phyloP scores from a whole-genome alignment of 2,797 vertebrate genomes.

The Sylvia borin region DNA sequence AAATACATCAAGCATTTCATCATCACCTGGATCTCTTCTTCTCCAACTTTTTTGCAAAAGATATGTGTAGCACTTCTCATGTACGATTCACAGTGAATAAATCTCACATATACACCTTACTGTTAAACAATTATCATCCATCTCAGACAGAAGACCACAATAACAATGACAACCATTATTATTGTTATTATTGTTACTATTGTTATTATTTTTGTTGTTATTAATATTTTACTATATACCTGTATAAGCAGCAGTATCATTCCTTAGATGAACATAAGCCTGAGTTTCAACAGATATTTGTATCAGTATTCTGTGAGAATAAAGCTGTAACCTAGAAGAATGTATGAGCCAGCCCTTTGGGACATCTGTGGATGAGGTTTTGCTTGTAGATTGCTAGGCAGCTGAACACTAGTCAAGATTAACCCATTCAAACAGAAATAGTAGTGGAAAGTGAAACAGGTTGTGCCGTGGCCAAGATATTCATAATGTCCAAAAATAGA shows the following conservation, averaged over 20 bases:
- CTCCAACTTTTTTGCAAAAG: background rate
- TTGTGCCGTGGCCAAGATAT: background rate
- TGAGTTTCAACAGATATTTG: background rate
- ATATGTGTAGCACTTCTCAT: background rate
- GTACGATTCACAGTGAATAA: background rate
- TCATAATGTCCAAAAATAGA: background rate
- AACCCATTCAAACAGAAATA: background rate
- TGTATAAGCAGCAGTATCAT: background rate
- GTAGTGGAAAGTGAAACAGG: background rate
- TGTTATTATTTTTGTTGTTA: no score
- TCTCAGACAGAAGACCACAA: background rate
- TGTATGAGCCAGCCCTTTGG: background rate
- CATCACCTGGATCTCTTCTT: background rate
- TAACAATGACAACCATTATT: background rate
- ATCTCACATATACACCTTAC: background rate
- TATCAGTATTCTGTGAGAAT: background rate
- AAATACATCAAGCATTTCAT: background rate
- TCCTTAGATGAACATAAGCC: background rate
- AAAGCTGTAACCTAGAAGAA: background rate
- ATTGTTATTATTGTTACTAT: background rate
- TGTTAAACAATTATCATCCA: background rate
- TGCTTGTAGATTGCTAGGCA: background rate
- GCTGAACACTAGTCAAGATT: background rate
- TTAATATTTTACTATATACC: background rate
- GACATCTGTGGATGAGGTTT: background rate